phyloP scores from a whole-genome alignment of 2,113 vertebrate genomes.

The Uria lomvia region DNA sequence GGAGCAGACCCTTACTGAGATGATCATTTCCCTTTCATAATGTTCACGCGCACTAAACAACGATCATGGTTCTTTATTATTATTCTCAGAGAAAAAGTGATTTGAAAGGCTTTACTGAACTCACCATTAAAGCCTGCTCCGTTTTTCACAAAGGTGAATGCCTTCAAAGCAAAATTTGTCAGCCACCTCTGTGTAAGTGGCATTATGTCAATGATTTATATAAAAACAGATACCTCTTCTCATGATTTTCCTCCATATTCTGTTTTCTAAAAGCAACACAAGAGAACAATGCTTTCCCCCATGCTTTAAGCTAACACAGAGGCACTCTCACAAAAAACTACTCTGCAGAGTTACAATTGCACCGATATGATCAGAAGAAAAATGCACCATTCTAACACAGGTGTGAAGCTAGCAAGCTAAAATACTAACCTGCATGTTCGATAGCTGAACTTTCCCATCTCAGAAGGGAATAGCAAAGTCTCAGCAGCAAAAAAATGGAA shows the following conservation, averaged over 20 bases:
- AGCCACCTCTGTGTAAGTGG: background rate
- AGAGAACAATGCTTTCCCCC: background rate
- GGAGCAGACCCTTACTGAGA: background rate
- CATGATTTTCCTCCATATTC: background rate
- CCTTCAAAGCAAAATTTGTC: background rate
- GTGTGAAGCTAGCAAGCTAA: background rate
- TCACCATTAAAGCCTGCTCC: background rate
- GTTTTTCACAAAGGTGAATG: background rate
- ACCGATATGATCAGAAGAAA: background rate
- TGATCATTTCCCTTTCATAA: background rate
- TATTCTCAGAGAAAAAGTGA: background rate
- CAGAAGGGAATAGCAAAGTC: background rate
- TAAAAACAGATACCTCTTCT: background rate
- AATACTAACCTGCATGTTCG: background rate
- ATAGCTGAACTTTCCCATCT: background rate
- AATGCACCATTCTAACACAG: background rate
- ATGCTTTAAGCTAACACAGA: background rate
- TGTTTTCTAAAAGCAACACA: background rate
- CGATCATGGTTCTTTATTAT: background rate
- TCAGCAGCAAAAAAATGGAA: background rate
- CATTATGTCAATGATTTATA: background rate
- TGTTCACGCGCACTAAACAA: background rate
- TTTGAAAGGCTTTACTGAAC: background rate
- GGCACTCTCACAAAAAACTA: background rate
- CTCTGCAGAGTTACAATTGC: background rate